Percentiles rank a stretch among this genome's conserved stretches.
phyloP scores from a whole-genome alignment of 2,113 vertebrate species.

The Centropus bengalensis region DNA sequence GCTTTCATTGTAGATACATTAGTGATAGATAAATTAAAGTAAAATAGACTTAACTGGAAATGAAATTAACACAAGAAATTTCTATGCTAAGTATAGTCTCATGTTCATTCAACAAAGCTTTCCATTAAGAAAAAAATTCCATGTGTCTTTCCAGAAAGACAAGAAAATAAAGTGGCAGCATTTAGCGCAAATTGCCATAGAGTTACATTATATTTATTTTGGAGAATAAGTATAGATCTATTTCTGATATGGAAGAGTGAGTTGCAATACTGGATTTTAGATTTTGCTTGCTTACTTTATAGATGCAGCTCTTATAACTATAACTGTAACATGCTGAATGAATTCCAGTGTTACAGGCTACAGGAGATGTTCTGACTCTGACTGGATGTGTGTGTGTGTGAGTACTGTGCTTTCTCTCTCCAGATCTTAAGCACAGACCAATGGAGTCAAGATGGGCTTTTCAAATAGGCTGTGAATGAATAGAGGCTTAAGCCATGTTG shows the following conservation, averaged over 20 bases:
- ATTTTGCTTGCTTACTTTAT: not conserved
- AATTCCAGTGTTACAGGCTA: not conserved
- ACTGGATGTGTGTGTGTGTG: not conserved
- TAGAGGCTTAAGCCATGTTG: not conserved
- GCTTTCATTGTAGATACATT: not conserved
- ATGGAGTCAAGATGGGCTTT: not conserved
- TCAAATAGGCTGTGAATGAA: not conserved
- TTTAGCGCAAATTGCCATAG: not conserved
- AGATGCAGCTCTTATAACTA: not conserved
- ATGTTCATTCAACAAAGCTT: not conserved
- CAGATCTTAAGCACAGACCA: not conserved
- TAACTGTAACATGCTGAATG: not conserved
- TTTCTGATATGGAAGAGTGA: not conserved
- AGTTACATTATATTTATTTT: not conserved
- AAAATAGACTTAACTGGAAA: constrained; percentile 33
- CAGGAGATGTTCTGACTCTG: not conserved
- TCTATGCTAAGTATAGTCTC: not conserved
- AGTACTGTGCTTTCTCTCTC: not conserved
- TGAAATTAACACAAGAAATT: not conserved
- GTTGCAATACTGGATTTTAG: not conserved
- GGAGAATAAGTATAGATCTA: not conserved
- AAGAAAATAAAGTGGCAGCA: not conserved
- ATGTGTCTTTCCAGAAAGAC: not conserved
- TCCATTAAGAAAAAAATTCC: not conserved
- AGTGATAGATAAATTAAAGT: not conserved